Conservation (phyloP, 2,888 invertebrate genomes). For the Pimpla rufipes region DNA sequence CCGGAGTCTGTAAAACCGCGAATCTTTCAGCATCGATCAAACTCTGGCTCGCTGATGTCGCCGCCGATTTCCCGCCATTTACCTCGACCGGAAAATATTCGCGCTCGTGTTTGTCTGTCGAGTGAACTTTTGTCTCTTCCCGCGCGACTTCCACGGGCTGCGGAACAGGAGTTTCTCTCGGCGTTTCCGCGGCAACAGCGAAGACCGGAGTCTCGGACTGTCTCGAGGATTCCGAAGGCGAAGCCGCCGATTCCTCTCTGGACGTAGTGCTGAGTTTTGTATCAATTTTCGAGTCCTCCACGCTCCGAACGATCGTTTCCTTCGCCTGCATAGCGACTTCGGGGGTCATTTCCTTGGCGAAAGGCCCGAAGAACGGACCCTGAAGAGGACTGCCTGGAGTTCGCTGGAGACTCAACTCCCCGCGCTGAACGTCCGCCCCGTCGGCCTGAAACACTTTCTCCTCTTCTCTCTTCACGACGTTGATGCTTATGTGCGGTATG, state of each 20-base stretch:
- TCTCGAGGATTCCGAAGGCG: background rate
- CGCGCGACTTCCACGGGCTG: constrained; percentile 7
- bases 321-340: constrained; percentile 36
- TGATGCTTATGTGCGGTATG: constrained; percentile 90
- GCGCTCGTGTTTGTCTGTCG: constrained; percentile 72
- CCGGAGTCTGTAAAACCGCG: constrained; percentile 79
- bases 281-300: constrained; percentile 68
- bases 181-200: constrained; percentile 29
- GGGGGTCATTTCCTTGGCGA: constrained; percentile 75
- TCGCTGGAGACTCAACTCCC: background rate
- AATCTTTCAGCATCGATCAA: constrained; percentile 76
- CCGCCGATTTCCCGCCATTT: constrained; percentile 69
- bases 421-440: background rate
- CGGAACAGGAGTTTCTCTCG: background rate
- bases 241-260: background rate
- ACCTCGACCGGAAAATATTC: constrained; percentile 76
- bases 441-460: constrained; percentile 83
- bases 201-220: constrained; percentile 21
- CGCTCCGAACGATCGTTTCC: constrained; percentile 30
- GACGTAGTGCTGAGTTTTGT: background rate
- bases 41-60: constrained; percentile 57
- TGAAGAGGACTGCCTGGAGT: constrained; percentile 72
- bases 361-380: constrained; percentile 79
- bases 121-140: constrained; percentile 41
- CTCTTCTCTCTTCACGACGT: constrained; percentile 88